phyloP scores from a whole-genome alignment of 2,113 vertebrate species.

The Epinephelus cyanopodus region DNA sequence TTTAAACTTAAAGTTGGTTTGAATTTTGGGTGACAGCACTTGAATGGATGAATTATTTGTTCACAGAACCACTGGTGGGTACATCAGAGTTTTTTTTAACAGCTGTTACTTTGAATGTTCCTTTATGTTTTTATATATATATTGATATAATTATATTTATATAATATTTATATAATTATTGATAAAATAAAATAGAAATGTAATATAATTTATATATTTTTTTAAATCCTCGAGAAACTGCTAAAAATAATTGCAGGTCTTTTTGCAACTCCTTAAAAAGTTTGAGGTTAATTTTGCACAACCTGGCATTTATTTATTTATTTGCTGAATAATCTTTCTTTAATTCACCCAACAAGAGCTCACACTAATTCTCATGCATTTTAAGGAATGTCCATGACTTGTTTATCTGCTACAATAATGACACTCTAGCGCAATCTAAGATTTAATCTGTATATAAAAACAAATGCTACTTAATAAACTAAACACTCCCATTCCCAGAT shows the following conservation, averaged over 20 bases:
- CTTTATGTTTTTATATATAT: not conserved
- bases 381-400: not conserved
- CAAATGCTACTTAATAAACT: not conserved
- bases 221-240: not conserved
- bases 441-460: not conserved
- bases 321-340: not conserved
- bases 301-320: not conserved
- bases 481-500: not conserved
- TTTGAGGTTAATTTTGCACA: not conserved
- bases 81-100: not conserved
- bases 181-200: not conserved
- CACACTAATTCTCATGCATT: not conserved
- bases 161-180: not conserved
- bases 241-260: not conserved
- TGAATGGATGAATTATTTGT: not conserved
- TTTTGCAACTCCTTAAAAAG: not conserved
- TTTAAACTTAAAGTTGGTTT: not conserved
- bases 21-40: not conserved
- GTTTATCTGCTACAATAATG: not conserved
- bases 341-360: not conserved
- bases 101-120: not conserved
- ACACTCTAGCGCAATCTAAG: not conserved
- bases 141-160: not conserved
- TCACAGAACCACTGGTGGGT: not conserved
- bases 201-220: not conserved